Percentiles rank a stretch among this genome's conserved stretches.
phyloP scores from a whole-genome alignment of 2,888 invertebrate species.

The Agrotis ipsilon region DNA sequence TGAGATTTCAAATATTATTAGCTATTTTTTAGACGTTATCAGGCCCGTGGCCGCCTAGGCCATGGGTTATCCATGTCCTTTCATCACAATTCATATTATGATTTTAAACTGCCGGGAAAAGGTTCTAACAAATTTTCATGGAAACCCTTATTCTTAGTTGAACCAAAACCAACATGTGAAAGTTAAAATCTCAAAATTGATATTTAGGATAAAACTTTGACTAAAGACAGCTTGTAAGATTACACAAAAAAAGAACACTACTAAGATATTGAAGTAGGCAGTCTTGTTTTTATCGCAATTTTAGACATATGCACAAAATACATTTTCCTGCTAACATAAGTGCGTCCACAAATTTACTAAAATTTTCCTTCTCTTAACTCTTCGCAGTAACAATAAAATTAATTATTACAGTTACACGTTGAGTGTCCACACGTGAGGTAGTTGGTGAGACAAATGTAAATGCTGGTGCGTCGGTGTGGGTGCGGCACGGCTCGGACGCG shows the following conservation, averaged over 20 bases:
- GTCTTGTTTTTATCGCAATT: background rate
- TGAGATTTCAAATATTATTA: too few relatives aligned
- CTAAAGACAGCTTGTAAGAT: too few relatives aligned
- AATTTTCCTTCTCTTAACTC: background rate
- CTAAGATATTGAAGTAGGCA: too few relatives aligned
- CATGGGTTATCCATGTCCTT: too few relatives aligned
- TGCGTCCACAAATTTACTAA: background rate
- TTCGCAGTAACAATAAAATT: constrained; percentile 19
- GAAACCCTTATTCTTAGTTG: background rate
- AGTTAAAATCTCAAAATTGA: too few relatives aligned
- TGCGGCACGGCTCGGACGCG: constrained; percentile 42
- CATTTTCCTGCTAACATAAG: background rate
- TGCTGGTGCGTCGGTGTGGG: constrained; percentile 41
- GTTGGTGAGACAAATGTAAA: constrained; percentile 60
- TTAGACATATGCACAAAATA: background rate
- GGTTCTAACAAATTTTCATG: background rate
- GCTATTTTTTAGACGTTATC: too few relatives aligned
- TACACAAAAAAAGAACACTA: too few relatives aligned
- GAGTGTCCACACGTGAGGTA: constrained; percentile 26
- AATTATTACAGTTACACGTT: constrained; percentile 35
- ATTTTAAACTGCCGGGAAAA: too few relatives aligned
- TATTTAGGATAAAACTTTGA: too few relatives aligned
- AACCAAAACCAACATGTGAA: background rate
- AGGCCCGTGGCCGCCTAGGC: too few relatives aligned
- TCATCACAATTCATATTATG: too few relatives aligned